Base-by-base conservation (phyloP, 2,888 invertebrate genomes). In the Micropterix aruncella region DNA sequence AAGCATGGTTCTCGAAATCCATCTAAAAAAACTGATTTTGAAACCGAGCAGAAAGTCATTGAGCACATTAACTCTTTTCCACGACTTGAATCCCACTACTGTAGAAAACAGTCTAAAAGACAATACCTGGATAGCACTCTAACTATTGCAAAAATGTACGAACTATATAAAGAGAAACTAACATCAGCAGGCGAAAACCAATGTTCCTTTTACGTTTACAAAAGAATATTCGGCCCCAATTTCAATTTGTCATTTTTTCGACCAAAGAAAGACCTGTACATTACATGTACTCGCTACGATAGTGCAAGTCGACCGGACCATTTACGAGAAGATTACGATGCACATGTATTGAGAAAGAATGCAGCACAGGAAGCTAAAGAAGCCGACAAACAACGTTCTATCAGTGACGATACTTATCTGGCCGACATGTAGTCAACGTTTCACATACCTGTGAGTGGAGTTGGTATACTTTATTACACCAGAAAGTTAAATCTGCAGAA, bases 41-140 rank as follows among this genome's bases (percentile, higher is more conserved):
- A n/a, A n/a, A n/a, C n/a, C n/a, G n/a, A n/a, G n/a, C n/a, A n/a
- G n/a, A n/a, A n/a, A n/a, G n/a, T n/a, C n/a, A n/a, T 40, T 19
- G 44, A 48, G 37, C 47, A 50, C 41, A 46, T 46, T 38, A 42
- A 47, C 40, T 43, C 45, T 37, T 48, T 48, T 43, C 47, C 50
- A 16, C 42, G 45, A 19, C 44, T 48, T 17, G 45, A 50, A 43
- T 48, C 48, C 19, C 47, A 50, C 39, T 50, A 48, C 40, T 48
- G 48, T 18, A 47, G 50, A 17, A 48, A 48, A 44, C 46, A 42
- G 18, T 41, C 41, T 36, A 45, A 40, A 14, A 43, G 48, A 40
- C 45, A 44, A 16, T 46, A 47, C 36, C 41, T 48, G 37, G 45
- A 50, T 48, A n/a, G n/a, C n/a, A n/a, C n/a, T n/a, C n/a, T n/a